These are phyloP conservation scores for Pentalonia nigronervosa DNA, from an alignment of 1,140 invertebrate genomes.

Conservation along the genomic window DNA sequence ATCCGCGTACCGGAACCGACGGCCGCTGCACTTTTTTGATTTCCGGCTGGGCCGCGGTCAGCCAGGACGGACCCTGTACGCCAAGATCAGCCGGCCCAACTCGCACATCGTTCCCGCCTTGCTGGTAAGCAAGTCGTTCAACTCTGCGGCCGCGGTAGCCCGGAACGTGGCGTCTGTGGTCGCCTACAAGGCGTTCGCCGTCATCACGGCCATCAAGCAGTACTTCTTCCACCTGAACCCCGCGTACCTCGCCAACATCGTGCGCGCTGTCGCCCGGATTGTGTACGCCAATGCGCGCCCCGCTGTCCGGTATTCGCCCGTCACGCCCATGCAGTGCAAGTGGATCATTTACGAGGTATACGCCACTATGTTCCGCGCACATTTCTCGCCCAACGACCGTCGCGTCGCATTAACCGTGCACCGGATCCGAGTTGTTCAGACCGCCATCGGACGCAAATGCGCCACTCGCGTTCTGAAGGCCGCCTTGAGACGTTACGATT, in stretches of 20 bases:
- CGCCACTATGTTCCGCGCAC: neutral
- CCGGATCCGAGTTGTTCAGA: neutral
- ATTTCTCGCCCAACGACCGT: neutral
- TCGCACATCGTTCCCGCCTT: neutral
- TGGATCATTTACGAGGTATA: slow-evolving; percentile 49
- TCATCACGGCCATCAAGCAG: neutral
- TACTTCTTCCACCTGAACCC: slow-evolving; percentile 38
- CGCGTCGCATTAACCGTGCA: neutral
- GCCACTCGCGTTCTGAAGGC: neutral
- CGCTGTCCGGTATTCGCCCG: neutral
- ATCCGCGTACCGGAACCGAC: neutral
- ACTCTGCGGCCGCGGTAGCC: neutral
- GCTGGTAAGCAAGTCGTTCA: neutral
- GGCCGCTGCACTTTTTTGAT: slow-evolving; percentile 29
- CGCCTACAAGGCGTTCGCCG: neutral
- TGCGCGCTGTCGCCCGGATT: neutral
- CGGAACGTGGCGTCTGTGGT: neutral
- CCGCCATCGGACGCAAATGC: neutral
- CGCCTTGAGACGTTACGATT: neutral
- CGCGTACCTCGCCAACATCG: neutral
- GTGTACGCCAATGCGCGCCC: neutral
- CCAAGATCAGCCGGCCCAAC: neutral
- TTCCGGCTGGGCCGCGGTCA: neutral
- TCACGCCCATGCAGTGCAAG: slow-evolving; percentile 37
- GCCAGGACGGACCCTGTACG: neutral